Evolutionary conservation across 1,140 invertebrate genomes (phyloP), one percentile per base, ranked within the genome.

Genomic region (Euwallacea fornicatus): DNA sequence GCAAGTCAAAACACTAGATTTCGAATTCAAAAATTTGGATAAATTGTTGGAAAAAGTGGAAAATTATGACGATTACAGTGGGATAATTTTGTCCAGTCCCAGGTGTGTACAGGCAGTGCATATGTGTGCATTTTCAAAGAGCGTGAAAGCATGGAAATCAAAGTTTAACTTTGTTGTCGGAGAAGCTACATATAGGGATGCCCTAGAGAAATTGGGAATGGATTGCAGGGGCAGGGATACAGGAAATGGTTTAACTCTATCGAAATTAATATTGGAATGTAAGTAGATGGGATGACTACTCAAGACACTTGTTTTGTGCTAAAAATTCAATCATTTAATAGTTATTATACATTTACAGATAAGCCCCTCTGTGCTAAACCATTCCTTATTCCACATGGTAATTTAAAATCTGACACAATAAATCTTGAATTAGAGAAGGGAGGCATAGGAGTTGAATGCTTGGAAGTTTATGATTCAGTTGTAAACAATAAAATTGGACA

Each of bases 351-450:
- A 56, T 33, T 62, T 67, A 60, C 72, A 79, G 75, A 77, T 11
- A 75, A 74, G 69, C 16, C 44, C 11, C 42, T 59, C 21, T 79
- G 75, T 74, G 67, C 63, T n/a, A 81, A 82, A 74, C 81, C 80
- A 56, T 80, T 84, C 50, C 70, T 85, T 15, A 83, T 82, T 73
- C 83, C 83, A 11, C 83, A 82, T 80, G 83, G 83, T 11, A 83
- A 83, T 76, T 77, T 85, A 62, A 82, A 80, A 72, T 80, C 76
- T 56, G 83, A 84, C 70, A 78, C 77, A 13, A 69, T 84, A 44
- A 78, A 78, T 43, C 73, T 62, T 50, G 74, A 78, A 68, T 72
- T 83, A 46, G 65, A 62, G 41, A 73, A 78, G 61, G 70, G 77
- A 58, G 79, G 78, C 50, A 71, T 83, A n/a, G 56, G 63, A 43